Base-by-base conservation (phyloP, 2,113 vertebrate species). In the Bostrychus sinensis region DNA sequence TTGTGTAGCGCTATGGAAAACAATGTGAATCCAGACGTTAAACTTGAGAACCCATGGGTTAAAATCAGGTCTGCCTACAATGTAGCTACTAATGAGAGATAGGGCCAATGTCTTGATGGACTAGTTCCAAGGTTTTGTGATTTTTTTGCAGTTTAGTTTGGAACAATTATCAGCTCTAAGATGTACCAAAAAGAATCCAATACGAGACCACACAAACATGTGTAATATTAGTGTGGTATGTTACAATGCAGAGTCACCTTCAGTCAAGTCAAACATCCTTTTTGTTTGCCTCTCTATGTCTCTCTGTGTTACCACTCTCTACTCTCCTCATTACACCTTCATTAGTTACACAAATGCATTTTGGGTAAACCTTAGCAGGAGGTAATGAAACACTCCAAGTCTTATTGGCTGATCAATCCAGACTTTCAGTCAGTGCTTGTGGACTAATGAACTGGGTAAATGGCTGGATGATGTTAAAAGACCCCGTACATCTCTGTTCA, bases 401-500 rank as follows among this genome's bases (percentile, higher is more conserved):
- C 65, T 76, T 75, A 71, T 69, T 77, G 74, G 67, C 70, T 58
- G 43, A 86, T 83, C 38, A 48, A 75, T 88, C 78, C 67, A 36
- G 23, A 54, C 37, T 48, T 23, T 22, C 0, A n/a, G 63, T 62
- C 75, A 77, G 57, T 56, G 38, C 55, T 42, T 59, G 68, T 4
- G 20, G 32, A 46, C 62, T 56, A 74, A 5, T 60, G 34, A 67
- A 34, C 53, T 51, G 48, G 30, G 36, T 66, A 53, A 57, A 82
- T 70, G 76, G 41, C 45, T 58, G 56, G 39, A 69, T 56, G 61
- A 22, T 25, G 23, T 61, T 59, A 39, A 64, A 76, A 64, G 30
- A 64, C 56, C 66, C 19, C 62, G 38, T 34, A 53, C 32, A 74
- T 72, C 41, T 36, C 28, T 30, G 62, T 71, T 54, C 57, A n/a